A percentile compares a stretch with the other conserved stretches of the same genome.
Conservation (phyloP, 2,888 invertebrate species). For the Psococerastis gibbosa region DNA sequence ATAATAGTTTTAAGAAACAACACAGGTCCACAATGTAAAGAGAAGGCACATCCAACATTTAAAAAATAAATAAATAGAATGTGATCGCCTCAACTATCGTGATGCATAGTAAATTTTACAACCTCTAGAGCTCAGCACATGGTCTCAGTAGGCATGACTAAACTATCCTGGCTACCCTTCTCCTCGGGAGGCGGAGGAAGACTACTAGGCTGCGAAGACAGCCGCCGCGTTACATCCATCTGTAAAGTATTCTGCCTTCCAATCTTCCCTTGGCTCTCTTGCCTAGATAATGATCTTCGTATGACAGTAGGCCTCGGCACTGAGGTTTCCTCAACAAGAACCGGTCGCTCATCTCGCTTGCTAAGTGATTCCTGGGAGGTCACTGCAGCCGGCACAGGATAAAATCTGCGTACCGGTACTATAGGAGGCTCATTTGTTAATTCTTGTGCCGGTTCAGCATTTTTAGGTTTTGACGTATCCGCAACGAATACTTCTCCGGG, state of each 20-base stretch:
- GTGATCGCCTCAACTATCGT: too few species aligned
- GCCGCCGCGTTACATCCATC: background rate
- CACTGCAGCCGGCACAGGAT: background rate
- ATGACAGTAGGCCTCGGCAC: background rate
- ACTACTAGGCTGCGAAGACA: background rate
- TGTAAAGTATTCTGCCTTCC: constrained; percentile 2
- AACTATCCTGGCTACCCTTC: background rate
- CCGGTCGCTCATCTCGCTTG: background rate
- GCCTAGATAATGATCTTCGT: background rate
- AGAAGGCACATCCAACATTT: too few species aligned
- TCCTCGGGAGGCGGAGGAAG: background rate
- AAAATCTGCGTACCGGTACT: background rate
- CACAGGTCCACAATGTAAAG: too few species aligned
- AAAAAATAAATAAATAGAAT: too few species aligned
- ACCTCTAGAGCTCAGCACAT: background rate
- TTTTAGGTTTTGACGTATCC: background rate
- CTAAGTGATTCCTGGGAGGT: constrained; percentile 2
- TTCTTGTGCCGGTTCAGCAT: background rate
- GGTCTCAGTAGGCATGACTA: constrained; percentile 7
- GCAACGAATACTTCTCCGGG: background rate
- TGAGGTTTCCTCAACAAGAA: too few species aligned
- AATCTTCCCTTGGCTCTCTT: constrained; percentile 3
- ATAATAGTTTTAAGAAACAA: too few species aligned
- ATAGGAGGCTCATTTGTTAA: too few species aligned
- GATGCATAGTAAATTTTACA: too few species aligned